Conservation (phyloP, 2,888 invertebrate species). For the Microctonus hyperodae region DNA sequence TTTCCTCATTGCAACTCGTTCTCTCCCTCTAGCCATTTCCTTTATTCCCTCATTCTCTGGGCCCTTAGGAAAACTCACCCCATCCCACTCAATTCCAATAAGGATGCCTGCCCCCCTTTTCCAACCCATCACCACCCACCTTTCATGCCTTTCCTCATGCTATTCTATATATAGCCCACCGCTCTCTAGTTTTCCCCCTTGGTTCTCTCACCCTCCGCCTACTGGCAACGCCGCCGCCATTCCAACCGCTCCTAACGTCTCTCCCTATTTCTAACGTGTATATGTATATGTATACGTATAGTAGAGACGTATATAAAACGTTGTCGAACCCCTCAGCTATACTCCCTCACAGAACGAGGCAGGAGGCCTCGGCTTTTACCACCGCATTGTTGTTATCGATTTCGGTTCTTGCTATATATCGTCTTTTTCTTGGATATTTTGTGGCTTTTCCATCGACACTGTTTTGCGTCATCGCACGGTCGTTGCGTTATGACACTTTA, state of each 20-base stretch:
- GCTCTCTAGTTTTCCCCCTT: constrained; percentile 35
- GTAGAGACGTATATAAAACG: constrained; percentile 10
- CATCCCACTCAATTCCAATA: constrained; percentile 56
- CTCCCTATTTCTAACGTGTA: constrained; percentile 14
- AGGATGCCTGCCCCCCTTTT: constrained; percentile 50
- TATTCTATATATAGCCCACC: not conserved
- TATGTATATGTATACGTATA: not conserved
- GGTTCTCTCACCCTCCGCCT: constrained; percentile 22
- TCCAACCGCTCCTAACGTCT: constrained; percentile 29
- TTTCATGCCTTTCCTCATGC: constrained; percentile 35
- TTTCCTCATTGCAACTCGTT: constrained; percentile 34
- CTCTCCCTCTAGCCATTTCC: constrained; percentile 37
- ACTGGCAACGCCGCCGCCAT: constrained; percentile 35
- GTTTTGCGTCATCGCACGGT: not conserved
- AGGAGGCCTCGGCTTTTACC: constrained; percentile 52
- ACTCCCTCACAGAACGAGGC: constrained; percentile 33
- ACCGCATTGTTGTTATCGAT: constrained; percentile 59
- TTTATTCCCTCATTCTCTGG: constrained; percentile 40
- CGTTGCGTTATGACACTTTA: constrained; percentile 1
- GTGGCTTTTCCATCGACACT: constrained; percentile 42
- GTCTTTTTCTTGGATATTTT: constrained; percentile 57
- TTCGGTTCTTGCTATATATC: constrained; percentile 45
- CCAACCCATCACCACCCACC: constrained; percentile 43
- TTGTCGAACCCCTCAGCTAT: constrained; percentile 25
- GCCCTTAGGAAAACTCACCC: constrained; percentile 58